Conservation (phyloP, 2,113 vertebrate genomes). For the Tachysurus vachellii region DNA sequence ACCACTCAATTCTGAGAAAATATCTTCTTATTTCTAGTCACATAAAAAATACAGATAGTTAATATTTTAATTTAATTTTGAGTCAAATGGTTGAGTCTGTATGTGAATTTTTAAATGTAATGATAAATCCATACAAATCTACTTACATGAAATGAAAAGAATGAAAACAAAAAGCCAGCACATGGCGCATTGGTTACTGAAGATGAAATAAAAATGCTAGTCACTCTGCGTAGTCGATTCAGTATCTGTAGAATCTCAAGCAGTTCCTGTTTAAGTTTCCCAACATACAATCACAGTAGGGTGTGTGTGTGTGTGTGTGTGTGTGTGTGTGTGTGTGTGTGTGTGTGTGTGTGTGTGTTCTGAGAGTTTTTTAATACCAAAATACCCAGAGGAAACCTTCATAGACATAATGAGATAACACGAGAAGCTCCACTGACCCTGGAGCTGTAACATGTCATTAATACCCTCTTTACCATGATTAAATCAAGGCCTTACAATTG, state of each 20-base stretch:
- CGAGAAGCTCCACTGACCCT: not conserved
- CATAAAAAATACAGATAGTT: not conserved
- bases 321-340: not conserved
- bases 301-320: not conserved
- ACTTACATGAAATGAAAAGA: constrained; percentile 9
- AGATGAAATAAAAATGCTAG: too few species aligned
- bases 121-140: not conserved
- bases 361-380: not conserved
- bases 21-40: not conserved
- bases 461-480: not conserved
- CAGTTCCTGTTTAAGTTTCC: not conserved
- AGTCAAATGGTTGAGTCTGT: not conserved
- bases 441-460: not conserved
- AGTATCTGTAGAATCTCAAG: not conserved
- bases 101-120: not conserved
- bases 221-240: not conserved
- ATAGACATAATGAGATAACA: not conserved
- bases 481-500: not conserved
- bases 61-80: too few species aligned
- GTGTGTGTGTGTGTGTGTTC: not conserved
- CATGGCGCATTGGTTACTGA: not conserved
- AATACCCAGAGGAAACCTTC: not conserved
- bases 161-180: not conserved
- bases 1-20: not conserved
- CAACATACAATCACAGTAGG: not conserved